phyloP scores from a whole-genome alignment of 2,113 vertebrate genomes.

The Fukomys damarensis region DNA sequence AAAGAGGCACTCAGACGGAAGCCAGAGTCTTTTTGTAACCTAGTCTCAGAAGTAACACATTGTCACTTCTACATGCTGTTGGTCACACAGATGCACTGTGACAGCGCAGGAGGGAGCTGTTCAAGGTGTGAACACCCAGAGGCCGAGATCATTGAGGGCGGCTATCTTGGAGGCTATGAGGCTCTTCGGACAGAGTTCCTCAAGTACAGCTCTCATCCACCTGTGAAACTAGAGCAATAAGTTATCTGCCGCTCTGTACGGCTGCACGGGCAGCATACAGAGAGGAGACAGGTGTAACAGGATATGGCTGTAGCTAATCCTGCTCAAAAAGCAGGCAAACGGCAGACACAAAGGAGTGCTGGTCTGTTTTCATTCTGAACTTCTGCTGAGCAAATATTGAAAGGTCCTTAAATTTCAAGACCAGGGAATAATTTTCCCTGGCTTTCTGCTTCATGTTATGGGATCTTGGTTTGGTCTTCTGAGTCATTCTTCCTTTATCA shows the following conservation, averaged over 20 bases:
- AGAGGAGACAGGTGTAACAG: not conserved
- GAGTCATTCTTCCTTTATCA: not conserved
- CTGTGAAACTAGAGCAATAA: not conserved
- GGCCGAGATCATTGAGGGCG: not conserved
- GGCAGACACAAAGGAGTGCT: not conserved
- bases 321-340: not conserved
- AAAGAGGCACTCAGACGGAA: not conserved
- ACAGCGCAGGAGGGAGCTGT: not conserved
- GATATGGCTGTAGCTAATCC: not conserved
- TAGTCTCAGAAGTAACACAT: constrained; percentile 33
- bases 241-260: not conserved
- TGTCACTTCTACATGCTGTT: not conserved
- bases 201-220: not conserved
- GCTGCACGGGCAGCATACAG: not conserved
- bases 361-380: constrained; percentile 19
- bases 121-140: not conserved
- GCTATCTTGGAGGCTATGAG: not conserved
- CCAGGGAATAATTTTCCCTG: not conserved
- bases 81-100: constrained; percentile 12
- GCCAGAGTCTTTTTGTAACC: constrained; percentile 15
- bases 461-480: not conserved
- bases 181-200: not conserved
- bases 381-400: not conserved
- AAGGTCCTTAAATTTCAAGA: not conserved
- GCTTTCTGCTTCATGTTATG: not conserved